Evolutionary conservation across 2,113 vertebrate species (phyloP).

Genomic region (Actenoides hombroni): DNA sequence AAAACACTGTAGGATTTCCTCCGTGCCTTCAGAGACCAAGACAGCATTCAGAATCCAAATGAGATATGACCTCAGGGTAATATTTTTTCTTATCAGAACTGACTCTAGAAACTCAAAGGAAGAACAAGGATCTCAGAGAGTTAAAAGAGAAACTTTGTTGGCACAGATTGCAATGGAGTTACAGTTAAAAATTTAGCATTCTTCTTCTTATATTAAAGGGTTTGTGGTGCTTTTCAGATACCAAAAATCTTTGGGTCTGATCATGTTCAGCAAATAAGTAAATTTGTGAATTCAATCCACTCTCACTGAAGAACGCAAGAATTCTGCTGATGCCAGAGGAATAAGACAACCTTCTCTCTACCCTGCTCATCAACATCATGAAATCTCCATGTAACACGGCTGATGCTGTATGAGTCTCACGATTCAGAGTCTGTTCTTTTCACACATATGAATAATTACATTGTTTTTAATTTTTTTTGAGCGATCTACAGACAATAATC

Average conservation of each 20-base stretch:
- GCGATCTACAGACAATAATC: not conserved
- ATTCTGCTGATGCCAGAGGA: not conserved
- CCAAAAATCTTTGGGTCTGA: not conserved
- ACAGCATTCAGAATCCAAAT: not conserved
- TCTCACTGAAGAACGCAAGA: not conserved
- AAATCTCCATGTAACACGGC: not conserved
- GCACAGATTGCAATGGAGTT: not conserved
- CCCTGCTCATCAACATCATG: not conserved
- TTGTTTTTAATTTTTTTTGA: not conserved
- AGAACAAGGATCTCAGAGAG: not conserved
- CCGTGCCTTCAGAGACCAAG: not conserved
- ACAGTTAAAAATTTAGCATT: not conserved
- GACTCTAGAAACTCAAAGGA: not conserved
- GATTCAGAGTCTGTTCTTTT: not conserved
- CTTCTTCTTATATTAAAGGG: not conserved
- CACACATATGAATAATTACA: not conserved
- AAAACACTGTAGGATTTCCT: not conserved
- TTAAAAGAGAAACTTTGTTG: not conserved
- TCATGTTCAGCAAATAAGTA: not conserved
- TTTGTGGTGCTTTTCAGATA: accelerated
- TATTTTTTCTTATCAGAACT: not conserved
- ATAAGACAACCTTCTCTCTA: not conserved
- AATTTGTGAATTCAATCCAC: not conserved
- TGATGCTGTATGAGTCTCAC: not conserved
- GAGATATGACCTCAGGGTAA: not conserved